These are phyloP conservation scores for Hyposmocoma kahamanoa DNA, from an alignment of 1,140 invertebrate genomes.

Conservation along the genomic window DNA sequence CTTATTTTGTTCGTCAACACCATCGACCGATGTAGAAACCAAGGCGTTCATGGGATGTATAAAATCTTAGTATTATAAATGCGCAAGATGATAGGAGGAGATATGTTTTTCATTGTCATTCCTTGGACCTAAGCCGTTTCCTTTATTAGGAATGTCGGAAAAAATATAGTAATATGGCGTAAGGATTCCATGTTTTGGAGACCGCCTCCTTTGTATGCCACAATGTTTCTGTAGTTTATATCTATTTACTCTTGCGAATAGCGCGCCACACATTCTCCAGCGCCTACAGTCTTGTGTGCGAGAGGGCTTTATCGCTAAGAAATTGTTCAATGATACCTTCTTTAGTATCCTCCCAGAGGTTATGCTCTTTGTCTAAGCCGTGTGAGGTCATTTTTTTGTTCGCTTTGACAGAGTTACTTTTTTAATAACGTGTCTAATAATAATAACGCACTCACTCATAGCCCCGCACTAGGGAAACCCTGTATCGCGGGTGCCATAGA, in stretches of 20 bases:
- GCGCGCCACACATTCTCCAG: conserved; percentile 23
- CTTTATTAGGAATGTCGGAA: conserved; percentile 37
- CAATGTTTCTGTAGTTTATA: conserved; percentile 40
- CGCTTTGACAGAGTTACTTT: not conserved
- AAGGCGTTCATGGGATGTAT: conserved; percentile 55
- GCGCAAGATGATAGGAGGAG: conserved; percentile 36
- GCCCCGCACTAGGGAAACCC: no score
- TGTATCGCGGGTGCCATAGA: no score
- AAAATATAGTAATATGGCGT: conserved; percentile 42
- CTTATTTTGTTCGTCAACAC: conserved; percentile 71
- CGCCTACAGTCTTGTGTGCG: conserved; percentile 13
- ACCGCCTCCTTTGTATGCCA: conserved; percentile 36
- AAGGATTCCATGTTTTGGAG: conserved; percentile 49
- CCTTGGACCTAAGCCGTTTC: conserved; percentile 26
- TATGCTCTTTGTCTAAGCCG: not conserved
- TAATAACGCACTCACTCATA: no score
- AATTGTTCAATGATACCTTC: conserved; percentile 16
- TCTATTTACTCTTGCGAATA: conserved; percentile 39
- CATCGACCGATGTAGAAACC: conserved; percentile 63
- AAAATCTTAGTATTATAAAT: no score
- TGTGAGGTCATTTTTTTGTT: not conserved
- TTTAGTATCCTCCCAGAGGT: not conserved
- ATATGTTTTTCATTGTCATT: conserved; percentile 39
- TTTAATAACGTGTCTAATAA: not conserved
- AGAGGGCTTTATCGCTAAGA: conserved; percentile 18